These are phyloP conservation scores for Ginglymostoma cirratum DNA, from an alignment of 2,113 vertebrate species.

Conservation along the genomic window DNA sequence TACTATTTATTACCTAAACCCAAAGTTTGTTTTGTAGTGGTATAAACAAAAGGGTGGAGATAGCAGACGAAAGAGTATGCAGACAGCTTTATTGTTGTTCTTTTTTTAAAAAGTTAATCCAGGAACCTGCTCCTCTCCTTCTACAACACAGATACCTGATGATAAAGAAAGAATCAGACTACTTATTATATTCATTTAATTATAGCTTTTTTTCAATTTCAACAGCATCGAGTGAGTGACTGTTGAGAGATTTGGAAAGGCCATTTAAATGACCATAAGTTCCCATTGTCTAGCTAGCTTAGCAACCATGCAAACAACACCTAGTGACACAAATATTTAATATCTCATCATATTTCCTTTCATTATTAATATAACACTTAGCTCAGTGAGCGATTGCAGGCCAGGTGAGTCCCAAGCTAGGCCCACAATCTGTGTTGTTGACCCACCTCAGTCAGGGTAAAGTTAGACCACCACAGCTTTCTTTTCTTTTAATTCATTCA, in stretches of 20 bases:
- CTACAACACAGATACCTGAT: slow-evolving; percentile 8
- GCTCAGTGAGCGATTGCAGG: background rate
- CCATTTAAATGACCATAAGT: background rate
- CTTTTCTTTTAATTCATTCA: too few relatives aligned
- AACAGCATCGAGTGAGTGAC: background rate
- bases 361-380: background rate
- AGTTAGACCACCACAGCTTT: background rate
- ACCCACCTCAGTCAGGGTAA: background rate
- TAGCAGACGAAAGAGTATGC: slow-evolving; percentile 10
- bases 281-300: background rate
- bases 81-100: background rate
- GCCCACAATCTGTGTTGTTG: background rate
- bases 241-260: background rate
- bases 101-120: background rate
- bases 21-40: background rate
- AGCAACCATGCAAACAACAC: background rate
- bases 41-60: slow-evolving; percentile 21
- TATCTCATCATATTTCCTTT: background rate
- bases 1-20: background rate
- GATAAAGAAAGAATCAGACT: background rate
- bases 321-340: background rate
- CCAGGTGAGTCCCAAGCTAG: background rate
- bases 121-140: background rate
- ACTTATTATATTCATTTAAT: slow-evolving; percentile 5
- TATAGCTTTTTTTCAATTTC: background rate